Base-by-base conservation (phyloP, 2,797 vertebrate genomes). In the Petrocephalus schoutedeni region DNA sequence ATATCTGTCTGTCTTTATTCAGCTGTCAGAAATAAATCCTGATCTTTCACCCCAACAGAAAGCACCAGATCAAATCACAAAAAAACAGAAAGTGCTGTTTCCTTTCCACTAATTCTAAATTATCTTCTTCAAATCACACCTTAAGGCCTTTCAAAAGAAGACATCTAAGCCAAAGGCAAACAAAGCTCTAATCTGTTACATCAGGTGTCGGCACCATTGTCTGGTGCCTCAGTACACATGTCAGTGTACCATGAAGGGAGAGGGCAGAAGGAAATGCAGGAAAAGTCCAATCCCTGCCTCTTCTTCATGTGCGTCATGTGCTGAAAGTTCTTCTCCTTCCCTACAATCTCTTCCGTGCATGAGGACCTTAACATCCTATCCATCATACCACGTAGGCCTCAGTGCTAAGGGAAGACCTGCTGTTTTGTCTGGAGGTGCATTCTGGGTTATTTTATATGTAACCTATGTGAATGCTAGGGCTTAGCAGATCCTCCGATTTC, bases 141-240 rank as follows among this genome's bases (percentile, higher is more conserved):
- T 85, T 9, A 77, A 87, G 86, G 82, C 7, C 12, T n/a, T 82
- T 56, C 23, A 85, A 86, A 91, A 90, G 74, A 14, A 87, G 89
- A 90, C 88, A 86, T 86, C 88, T 54, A 80, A 92, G 88, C 91
- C 88, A 91, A 93, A 92, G 91, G 89, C 92, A 93, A 92, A 94
- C 93, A 94, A 87, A 57, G 64, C 89, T 74, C 90, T 93, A 89
- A 92, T 90, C 92, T 92, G 91, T 58, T 90, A 85, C 91, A 54
- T 88, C 90, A 82, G 85, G 88, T 91, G 91, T 59, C 82, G 89
- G 89, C 89, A 53, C 91, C 49, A 82, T 88, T 82, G 88, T 91
- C 67, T 89, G 86, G 56, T 4, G 3, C 56, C 80, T 84, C 84
- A 74, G 80, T 58, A 56, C 87, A 88, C 87, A 87, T 87, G 87